phyloP scores from a whole-genome alignment of 2,888 invertebrate species.

The Polydrusus cervinus region DNA sequence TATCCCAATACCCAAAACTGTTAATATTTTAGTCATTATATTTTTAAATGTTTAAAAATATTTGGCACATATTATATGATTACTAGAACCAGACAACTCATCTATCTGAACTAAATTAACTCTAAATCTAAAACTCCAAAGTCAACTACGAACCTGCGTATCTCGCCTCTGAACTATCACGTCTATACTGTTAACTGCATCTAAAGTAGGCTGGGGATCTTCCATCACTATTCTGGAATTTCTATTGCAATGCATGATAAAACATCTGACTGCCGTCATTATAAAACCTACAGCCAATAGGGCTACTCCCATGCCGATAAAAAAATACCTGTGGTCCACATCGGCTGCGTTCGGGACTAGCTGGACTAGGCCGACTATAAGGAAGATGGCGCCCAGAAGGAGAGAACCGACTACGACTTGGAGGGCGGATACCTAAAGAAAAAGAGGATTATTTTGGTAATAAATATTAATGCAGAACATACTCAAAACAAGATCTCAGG shows the following conservation, averaged over 20 bases:
- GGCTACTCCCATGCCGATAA: conserved; percentile 80
- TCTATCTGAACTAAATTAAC: conserved; percentile 11
- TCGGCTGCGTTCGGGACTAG: conserved; percentile 85
- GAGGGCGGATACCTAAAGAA: conserved; percentile 78
- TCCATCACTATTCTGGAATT: conserved; percentile 72
- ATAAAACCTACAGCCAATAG: conserved; percentile 78
- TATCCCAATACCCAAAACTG: too few species aligned
- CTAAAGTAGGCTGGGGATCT: conserved; percentile 69
- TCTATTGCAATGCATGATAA: conserved; percentile 78
- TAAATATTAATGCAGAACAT: too few species aligned
- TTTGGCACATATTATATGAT: too few species aligned
- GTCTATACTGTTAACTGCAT: conserved; percentile 74
- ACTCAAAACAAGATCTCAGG: too few species aligned
- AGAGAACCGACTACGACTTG: conserved; percentile 84
- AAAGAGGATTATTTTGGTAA: neutral
- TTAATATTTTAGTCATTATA: too few species aligned
- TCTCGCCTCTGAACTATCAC: conserved; percentile 71
- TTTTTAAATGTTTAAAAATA: too few species aligned
- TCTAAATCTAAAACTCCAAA: conserved; percentile 6
- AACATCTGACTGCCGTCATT: conserved; percentile 79
- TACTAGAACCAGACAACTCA: neutral
- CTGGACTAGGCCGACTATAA: conserved; percentile 85
- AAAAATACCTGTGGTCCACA: conserved; percentile 82
- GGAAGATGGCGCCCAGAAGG: conserved; percentile 81
- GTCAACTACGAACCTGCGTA: conserved; percentile 58